Conservation (phyloP, 2,113 vertebrate genomes). For the Nesoenas mayeri region DNA sequence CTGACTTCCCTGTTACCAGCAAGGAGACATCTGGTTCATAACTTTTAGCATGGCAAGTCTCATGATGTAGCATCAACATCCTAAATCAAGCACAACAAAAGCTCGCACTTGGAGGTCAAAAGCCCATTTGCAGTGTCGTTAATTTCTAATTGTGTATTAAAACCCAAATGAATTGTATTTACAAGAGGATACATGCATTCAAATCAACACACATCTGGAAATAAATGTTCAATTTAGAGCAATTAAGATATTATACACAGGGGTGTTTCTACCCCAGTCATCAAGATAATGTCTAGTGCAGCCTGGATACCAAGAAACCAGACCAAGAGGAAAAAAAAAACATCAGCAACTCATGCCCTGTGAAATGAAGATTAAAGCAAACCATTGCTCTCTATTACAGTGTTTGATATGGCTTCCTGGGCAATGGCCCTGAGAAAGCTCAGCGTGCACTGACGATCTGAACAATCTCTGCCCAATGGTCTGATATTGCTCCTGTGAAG, state of each 20-base stretch:
- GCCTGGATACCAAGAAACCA: neutral
- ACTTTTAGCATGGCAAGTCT: neutral
- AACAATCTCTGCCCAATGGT: neutral
- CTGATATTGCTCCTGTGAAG: neutral
- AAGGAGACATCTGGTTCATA: constrained; percentile 34
- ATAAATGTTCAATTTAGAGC: neutral
- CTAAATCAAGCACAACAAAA: constrained; percentile 13
- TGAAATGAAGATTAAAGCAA: neutral
- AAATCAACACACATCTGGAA: neutral
- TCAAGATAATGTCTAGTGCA: neutral
- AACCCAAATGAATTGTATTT: neutral
- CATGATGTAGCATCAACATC: neutral
- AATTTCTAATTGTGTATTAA: constrained; percentile 31
- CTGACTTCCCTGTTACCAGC: neutral
- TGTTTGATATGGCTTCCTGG: fast-evolving
- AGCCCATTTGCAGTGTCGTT: neutral
- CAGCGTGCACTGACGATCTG: neutral
- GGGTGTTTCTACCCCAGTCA: neutral
- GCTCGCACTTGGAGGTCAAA: neutral
- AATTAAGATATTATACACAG: neutral
- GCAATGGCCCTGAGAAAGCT: neutral
- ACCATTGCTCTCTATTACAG: neutral
- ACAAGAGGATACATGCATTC: neutral
- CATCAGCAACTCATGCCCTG: neutral
- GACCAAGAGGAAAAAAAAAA: neutral